phyloP scores from a whole-genome alignment of 2,113 vertebrate species.

The Sphaerodactylus townsendi region DNA sequence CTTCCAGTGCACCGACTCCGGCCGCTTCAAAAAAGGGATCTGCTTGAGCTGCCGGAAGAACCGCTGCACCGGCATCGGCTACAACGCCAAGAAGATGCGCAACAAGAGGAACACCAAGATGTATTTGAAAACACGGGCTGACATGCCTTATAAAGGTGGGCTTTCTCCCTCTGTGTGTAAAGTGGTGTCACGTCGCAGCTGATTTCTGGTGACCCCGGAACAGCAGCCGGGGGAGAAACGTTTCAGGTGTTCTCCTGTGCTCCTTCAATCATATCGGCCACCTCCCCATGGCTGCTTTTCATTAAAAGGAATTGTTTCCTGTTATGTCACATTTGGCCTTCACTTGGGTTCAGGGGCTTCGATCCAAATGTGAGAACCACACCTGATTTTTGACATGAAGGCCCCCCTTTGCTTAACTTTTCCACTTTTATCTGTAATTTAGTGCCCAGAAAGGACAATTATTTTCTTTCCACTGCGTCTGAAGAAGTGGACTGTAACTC shows the following conservation, averaged over 20 bases:
- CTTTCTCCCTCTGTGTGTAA: too few species aligned
- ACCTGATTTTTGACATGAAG: too few species aligned
- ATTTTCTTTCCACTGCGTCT: too few species aligned
- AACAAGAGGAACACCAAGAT: conserved; percentile 90
- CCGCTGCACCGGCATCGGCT: conserved; percentile 92
- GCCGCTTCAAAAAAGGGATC: conserved; percentile 94
- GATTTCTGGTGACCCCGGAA: neutral
- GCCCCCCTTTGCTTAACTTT: too few species aligned
- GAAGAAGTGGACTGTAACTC: too few species aligned
- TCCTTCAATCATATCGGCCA: neutral
- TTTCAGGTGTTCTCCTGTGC: too few species aligned
- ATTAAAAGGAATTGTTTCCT: neutral
- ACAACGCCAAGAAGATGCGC: conserved; percentile 84
- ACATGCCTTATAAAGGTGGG: conserved; percentile 91
- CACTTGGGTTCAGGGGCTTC: too few species aligned
- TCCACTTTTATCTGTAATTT: too few species aligned
- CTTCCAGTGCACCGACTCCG: conserved; percentile 87
- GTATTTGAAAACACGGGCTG: conserved; percentile 94
- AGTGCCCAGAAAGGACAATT: too few species aligned
- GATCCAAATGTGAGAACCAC: neutral
- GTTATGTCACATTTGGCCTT: neutral
- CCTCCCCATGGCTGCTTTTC: neutral
- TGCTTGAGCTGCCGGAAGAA: conserved; percentile 98
- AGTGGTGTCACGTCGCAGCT: neutral
- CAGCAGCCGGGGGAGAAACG: neutral